These are phyloP conservation scores for Erynnis tages DNA, from an alignment of 2,888 invertebrate species.

Conservation along the genomic window DNA sequence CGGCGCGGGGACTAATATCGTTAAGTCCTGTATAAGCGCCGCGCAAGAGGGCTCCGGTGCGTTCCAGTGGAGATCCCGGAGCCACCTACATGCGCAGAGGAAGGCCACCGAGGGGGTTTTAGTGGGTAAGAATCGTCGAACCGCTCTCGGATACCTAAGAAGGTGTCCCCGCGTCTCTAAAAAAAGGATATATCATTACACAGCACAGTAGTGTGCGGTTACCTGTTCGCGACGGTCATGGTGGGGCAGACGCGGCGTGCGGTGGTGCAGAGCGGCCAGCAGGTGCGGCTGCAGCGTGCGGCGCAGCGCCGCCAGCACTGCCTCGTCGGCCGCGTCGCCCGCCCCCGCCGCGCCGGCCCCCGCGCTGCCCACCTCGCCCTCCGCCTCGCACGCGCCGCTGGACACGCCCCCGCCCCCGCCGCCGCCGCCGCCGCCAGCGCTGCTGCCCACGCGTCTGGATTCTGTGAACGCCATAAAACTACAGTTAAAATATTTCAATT, in stretches of 20 bases:
- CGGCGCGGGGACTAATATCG: too few species aligned
- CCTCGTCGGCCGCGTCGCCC: constrained; percentile 80
- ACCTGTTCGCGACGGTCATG: constrained; percentile 52
- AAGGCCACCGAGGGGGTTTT: too few species aligned
- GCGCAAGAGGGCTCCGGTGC: too few species aligned
- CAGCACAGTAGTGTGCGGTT: too few species aligned
- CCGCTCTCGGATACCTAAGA: too few species aligned
- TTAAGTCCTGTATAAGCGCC: too few species aligned
- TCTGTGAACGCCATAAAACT: constrained; percentile 40
- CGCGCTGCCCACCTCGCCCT: constrained; percentile 33
- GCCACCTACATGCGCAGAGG: too few species aligned
- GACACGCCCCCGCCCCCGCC: constrained; percentile 38
- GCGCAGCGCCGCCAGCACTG: constrained; percentile 86
- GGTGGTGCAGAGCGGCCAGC: constrained; percentile 83
- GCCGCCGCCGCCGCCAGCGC: constrained; percentile 40
- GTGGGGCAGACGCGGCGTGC: constrained; percentile 79
- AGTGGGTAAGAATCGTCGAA: too few species aligned
- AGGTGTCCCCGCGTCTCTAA: too few species aligned
- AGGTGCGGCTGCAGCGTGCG: constrained; percentile 87
- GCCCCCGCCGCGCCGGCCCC: constrained; percentile 36
- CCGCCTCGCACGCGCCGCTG: constrained; percentile 32
- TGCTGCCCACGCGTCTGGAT: constrained; percentile 55
- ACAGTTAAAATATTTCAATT: too few species aligned
- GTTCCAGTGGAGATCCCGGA: too few species aligned
- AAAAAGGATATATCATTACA: too few species aligned